A percentile compares a stretch with the other conserved stretches of the same genome.
These are phyloP conservation scores for Abrostola tripartita DNA, from an alignment of 2,888 invertebrate species.

Conservation along the genomic window DNA sequence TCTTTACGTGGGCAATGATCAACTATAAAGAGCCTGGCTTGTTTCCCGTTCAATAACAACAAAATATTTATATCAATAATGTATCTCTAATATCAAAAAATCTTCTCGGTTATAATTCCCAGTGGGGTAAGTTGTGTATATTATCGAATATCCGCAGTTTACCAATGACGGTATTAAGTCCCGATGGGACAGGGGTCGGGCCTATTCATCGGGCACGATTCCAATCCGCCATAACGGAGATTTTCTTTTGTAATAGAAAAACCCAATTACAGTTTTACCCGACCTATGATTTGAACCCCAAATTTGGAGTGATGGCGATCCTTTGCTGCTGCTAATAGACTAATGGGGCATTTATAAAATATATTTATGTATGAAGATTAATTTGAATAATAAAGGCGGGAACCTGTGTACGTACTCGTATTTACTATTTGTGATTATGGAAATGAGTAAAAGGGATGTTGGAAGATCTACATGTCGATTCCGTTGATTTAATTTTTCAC, in stretches of 20 bases:
- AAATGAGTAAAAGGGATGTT: too few species aligned
- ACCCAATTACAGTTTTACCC: slow-evolving; percentile 44
- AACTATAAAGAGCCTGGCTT: not conserved
- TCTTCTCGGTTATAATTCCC: slow-evolving; percentile 47
- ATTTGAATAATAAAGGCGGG: not conserved
- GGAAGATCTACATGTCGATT: too few species aligned
- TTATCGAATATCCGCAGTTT: slow-evolving; percentile 51
- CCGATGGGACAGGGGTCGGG: slow-evolving; percentile 37
- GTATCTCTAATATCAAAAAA: slow-evolving; percentile 39
- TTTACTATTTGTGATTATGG: too few species aligned
- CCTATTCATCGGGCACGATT: slow-evolving; percentile 46
- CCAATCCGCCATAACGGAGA: slow-evolving; percentile 35
- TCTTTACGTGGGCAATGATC: too few species aligned
- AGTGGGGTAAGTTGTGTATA: slow-evolving; percentile 29
- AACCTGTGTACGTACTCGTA: too few species aligned
- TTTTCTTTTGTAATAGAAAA: slow-evolving; percentile 52
- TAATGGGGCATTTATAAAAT: not conserved
- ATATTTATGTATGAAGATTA: not conserved
- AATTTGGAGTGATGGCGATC: slow-evolving; percentile 22
- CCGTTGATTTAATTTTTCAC: too few species aligned
- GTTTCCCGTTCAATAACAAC: slow-evolving; percentile 1
- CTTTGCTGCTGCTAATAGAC: slow-evolving; percentile 1
- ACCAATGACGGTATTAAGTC: slow-evolving; percentile 31
- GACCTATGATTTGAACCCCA: slow-evolving; percentile 19
- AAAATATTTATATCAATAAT: slow-evolving; percentile 16